These are phyloP conservation scores for Eolophus roseicapilla DNA, from an alignment of 2,113 vertebrate species.

Conservation along the genomic window DNA sequence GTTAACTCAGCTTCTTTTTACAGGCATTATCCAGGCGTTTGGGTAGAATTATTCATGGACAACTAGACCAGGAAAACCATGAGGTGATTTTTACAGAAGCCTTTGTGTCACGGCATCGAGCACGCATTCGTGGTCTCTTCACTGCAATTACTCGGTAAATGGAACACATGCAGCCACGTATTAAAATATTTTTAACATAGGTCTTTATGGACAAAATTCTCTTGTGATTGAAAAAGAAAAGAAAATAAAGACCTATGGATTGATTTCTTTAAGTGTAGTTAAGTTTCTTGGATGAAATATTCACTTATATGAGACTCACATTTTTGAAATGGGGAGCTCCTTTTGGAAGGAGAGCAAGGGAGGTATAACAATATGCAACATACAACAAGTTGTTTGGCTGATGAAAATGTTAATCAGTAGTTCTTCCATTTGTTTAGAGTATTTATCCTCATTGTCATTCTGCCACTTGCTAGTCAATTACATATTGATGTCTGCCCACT, in stretches of 20 bases:
- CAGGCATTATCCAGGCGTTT: slow-evolving; percentile 87
- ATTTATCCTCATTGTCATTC: neutral
- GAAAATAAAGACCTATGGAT: neutral
- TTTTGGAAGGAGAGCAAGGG: neutral
- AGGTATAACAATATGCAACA: neutral
- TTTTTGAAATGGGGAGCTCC: neutral
- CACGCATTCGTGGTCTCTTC: slow-evolving; percentile 91
- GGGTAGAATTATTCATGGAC: slow-evolving; percentile 87
- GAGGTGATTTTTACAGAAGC: slow-evolving; percentile 93
- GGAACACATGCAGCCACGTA: neutral
- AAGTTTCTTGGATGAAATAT: neutral
- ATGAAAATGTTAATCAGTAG: neutral
- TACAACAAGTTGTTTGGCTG: neutral
- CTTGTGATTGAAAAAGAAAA: neutral
- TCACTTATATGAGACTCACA: neutral
- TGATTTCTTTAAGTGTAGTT: neutral
- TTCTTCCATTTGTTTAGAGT: neutral
- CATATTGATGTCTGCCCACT: neutral
- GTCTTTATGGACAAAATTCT: neutral
- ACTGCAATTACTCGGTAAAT: slow-evolving; percentile 89
- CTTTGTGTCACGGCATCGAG: slow-evolving; percentile 90
- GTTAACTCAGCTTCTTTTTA: neutral
- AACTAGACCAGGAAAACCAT: slow-evolving; percentile 88
- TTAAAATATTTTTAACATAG: neutral
- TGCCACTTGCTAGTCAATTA: fast-evolving